Base-by-base conservation (phyloP, 2,113 vertebrate species). In the Antechinus stuartii region DNA sequence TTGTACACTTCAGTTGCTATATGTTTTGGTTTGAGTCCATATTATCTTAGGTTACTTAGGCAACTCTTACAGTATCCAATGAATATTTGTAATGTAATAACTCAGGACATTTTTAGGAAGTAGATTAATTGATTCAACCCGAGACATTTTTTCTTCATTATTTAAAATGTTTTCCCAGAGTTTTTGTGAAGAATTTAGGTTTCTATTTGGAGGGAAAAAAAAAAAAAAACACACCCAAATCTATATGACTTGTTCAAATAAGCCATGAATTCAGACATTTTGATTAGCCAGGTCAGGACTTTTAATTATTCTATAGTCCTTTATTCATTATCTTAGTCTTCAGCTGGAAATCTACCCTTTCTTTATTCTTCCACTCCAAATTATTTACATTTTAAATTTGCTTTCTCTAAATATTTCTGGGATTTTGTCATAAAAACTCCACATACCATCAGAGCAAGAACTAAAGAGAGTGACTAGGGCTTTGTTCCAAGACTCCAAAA, bases 61-160 rank as follows among this genome's bases (percentile, higher is more conserved):
- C 89, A 92, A 42, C 42, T 56, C 27, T 84, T 97, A 94, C 12
- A 56, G 47, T n/a, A 5, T 55, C 54, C 9, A 91, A 92, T 54
- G 54, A 50, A 8, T 26, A 46, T 47, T 91, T 76, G 91, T 47
- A 91, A 19, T 68, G 89, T 61, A 97, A n/a, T n/a, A 91, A 52
- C n/a, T 54, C 25, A 52, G 52, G 24, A 2, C 23, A 24, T 5
- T 68, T 68, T 90, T 61, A 89, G 55, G 35, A 93, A 91, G 49
- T 91, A 24, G n/a, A 91, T 93, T 91, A 91, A 35, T 91, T 55
- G 55, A 91, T 50, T 68, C 54, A 90, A 95, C 76, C 57, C 2
- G 2, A 8, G 11, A 54, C 55, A 89, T 55, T 54, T 93, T 42
- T 14, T 1, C 2, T 24, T 26, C 42, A 35, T 68, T 30, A 16